phyloP scores from a whole-genome alignment of 1,140 invertebrate species.

The Sycophila sp. region DNA sequence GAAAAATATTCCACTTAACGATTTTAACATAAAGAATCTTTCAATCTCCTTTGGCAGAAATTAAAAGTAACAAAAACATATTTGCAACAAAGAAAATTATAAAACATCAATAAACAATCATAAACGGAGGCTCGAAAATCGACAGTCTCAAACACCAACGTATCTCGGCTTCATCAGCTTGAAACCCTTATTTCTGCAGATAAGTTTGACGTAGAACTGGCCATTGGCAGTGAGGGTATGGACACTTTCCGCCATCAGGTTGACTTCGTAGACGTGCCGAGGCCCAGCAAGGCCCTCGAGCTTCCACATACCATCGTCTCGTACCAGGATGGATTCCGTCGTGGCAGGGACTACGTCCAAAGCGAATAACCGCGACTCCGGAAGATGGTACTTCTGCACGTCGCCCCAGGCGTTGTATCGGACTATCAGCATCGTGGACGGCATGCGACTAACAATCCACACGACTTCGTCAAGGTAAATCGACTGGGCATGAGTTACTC shows the following conservation, averaged over 20 bases:
- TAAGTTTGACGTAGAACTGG: conserved; percentile 5
- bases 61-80: no score
- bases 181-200: background rate
- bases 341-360: conserved; percentile 32
- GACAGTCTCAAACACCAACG: conserved; percentile 17
- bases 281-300: conserved; percentile 46
- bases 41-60: no score
- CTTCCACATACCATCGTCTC: conserved; percentile 53
- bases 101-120: background rate
- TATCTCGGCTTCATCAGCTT: conserved; percentile 9
- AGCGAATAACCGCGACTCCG: conserved; percentile 35
- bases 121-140: no score
- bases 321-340: conserved; percentile 47
- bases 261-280: conserved; percentile 37
- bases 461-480: conserved; percentile 32
- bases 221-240: conserved; percentile 25
- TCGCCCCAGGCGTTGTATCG: conserved; percentile 45
- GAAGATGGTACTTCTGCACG: conserved; percentile 44
- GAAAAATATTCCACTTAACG: no score
- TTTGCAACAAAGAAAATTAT: background rate
- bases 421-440: conserved; percentile 44
- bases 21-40: no score
- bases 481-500: conserved; percentile 41
- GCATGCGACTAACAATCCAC: conserved; percentile 47
- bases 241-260: conserved; percentile 39